Base-by-base conservation (phyloP, 2,888 invertebrate genomes). In the Aphelenchoides bicaudatus region DNA sequence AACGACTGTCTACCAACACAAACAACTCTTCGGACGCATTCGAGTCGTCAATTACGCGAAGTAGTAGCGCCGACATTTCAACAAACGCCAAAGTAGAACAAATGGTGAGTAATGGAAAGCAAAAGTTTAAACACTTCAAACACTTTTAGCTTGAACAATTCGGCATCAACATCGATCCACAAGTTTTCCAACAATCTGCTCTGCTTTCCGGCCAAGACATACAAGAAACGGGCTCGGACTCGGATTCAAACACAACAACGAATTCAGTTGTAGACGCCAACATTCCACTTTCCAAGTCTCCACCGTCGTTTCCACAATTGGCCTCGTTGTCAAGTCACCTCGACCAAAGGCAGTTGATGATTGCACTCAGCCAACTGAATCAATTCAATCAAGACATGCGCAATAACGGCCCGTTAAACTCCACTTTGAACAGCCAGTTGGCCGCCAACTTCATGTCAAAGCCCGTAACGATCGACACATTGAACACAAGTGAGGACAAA, bases 1-100 rank as follows among this genome's bases (percentile, higher is more conserved):
- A 58, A 16, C 25, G 25, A 21, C 56, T 56, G 28, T 30, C 19
- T 13, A 37, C 39, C 19, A 56, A 58, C 56, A 31, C 30, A 16
- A 28, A 19, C 34, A 29, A 23, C 34, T 49, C 27, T 21, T 27
- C 23, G 39, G 19, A 34, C 21, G 43, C 43, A 13, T 43, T 25
- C 4, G 52, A 51, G 10, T 21, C 25, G 10, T 37, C 52, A 13
- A 16, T 38, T 34, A 51, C 52, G 19, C 16, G 52, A 51, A 51
- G 52, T 23, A 51, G 52, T 28, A 34, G 37, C 2, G 25, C 52
- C 21, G 52, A 51, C 28, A 8, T 51, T 2, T 23, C 39, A 8
- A 21, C 52, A 6, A 28, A 28, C 21, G 27, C 43, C 10, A 51
- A 51, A 29, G 27, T 51, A 13, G 52, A 51, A 3, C 52, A 51